Evolutionary conservation across 2,797 vertebrate genomes (phyloP), one percentile per base, ranked within the genome.

Genomic region (Clangula hyemalis): DNA sequence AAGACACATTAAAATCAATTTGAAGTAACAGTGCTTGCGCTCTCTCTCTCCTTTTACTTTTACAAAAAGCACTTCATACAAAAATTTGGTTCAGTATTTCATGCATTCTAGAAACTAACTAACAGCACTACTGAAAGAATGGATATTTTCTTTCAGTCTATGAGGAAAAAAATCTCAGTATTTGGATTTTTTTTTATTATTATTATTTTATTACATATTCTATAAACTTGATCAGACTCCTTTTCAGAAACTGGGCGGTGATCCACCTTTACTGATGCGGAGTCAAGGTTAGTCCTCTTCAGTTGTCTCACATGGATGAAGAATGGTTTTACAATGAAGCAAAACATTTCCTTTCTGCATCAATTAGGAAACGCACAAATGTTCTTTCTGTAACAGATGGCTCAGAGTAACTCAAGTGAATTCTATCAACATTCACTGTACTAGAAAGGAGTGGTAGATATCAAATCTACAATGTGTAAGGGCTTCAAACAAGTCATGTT

Each of bases 1-100:
- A 91, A 93, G 49, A 75, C 36, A 10, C 49, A 94, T 95, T 95
- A 95, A 97, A 96, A 83, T 22, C 21, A 28, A 65, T 89, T 95
- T 75, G 80, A 96, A 94, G 58, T 94, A 94, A 70, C 28, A 72
- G 8, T 54, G 20, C 18, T 71, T 87, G 36, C 71, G 79, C 36
- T 91, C 32, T 34, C 4, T 77, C 51, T 49, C 45, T 60, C 80
- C 66, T 49, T 49, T 49, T 49, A 49, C 13, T 49, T 66, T 30
- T 60, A 58, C 32, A 43, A 45, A 73, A 13, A 30, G 28, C 4
- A 61, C 12, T 27, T 92, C 15, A 20, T 61, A 10, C 10, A 68
- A 58, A 90, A 88, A 20, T 2, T 12, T 70, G 10, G 12, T 57
- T 73, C 41, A 28, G 0, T 73, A n/a, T 45, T 96, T 71, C 6